These are phyloP conservation scores for Anagyrus pseudococci DNA, from an alignment of 2,888 invertebrate genomes.

Conservation along the genomic window DNA sequence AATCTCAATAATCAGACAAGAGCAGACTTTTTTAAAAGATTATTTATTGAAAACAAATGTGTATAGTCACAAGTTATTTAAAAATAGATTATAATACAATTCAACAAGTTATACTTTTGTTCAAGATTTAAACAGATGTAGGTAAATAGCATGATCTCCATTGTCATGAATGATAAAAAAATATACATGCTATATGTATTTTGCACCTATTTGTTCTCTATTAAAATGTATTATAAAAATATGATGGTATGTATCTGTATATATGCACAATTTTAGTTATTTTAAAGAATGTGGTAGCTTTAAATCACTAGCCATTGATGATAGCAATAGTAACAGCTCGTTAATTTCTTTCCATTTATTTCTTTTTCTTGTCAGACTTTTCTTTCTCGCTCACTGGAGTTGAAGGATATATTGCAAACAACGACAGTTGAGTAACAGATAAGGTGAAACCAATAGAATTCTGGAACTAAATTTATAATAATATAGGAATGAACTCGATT, in stretches of 20 bases:
- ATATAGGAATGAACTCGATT: not conserved
- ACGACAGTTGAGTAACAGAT: constrained; percentile 69
- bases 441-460: constrained; percentile 72
- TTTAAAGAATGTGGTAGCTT: not conserved
- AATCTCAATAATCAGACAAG: not conserved
- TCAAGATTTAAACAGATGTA: not conserved
- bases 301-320: constrained; percentile 4
- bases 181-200: not conserved
- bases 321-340: not conserved
- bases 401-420: constrained; percentile 75
- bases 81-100: not conserved
- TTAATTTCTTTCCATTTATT: no score
- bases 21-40: constrained; percentile 6
- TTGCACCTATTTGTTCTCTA: not conserved
- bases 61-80: not conserved
- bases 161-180: not conserved
- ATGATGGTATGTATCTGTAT: not conserved
- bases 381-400: constrained; percentile 37
- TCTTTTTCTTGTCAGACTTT: constrained; percentile 23
- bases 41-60: constrained; percentile 7
- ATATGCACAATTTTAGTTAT: constrained; percentile 1
- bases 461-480: constrained; percentile 67
- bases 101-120: not conserved
- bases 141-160: not conserved
- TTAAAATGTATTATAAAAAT: constrained; percentile 2